Evolutionary conservation across 2,797 vertebrate species (phyloP), one percentile per base, ranked within the genome.

Genomic region (Tapera naevia): DNA sequence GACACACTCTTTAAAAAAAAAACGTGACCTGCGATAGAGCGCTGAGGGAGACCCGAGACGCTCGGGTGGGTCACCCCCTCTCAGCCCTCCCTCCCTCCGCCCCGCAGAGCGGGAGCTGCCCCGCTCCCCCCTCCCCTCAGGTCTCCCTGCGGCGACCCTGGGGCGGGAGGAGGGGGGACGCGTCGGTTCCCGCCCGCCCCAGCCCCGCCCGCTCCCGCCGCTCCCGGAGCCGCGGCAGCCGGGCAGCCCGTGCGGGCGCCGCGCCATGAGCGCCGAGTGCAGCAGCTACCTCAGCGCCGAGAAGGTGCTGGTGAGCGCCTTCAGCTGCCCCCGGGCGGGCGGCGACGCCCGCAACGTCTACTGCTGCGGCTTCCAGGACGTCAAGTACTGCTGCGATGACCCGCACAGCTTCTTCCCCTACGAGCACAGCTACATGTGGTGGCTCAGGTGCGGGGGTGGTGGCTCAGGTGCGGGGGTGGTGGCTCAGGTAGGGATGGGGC

Each of bases 401-500:
- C 98, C 98, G 12, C 98, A 99, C 97, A 99, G 99, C 97, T 99
- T 99, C 95, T 99, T 99, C 86, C 99, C 98, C 7, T 99, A 99
- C 93, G 98, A 99, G 72, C 99, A 99, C 97, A 98, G 97, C 98
- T 99, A 99, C 98, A 98, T 99, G 99, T 99, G 98, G 99, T 98
- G 98, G 99, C 94, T 99, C 92, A 99, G 99, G 99, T 99, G 98
- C 92, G 97, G 23, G 7, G 41, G 13, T 41, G 41, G 14, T 15
- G 45, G 22, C 22, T 24, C 46, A 41, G 39, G 39, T 41, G 14
- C 39, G 39, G 39, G 39, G 39, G 39, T 41, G 39, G 39, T 41
- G 39, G 39, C 39, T 41, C 10, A 41, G 39, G 39, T 41, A 14
- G 39, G 39, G 39, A 39, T 41, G 39, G 39, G 41, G 39, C 39